These are phyloP conservation scores for Lycia hirtaria DNA, from an alignment of 2,888 invertebrate species.

Conservation along the genomic window DNA sequence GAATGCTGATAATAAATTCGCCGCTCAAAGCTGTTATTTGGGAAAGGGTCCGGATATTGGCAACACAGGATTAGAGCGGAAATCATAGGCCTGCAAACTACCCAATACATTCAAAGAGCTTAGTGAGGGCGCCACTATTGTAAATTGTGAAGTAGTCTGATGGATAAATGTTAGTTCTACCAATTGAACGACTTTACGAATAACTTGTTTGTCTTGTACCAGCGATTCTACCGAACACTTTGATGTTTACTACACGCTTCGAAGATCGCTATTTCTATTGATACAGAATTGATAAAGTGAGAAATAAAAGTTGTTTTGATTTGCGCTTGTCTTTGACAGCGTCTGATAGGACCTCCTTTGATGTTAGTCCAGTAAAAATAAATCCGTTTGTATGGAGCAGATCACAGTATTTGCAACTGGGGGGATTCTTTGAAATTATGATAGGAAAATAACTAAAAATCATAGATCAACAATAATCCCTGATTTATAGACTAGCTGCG, in stretches of 20 bases:
- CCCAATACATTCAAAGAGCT: neutral
- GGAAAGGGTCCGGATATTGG: constrained; percentile 12
- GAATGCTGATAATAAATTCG: constrained; percentile 8
- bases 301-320: constrained; percentile 26
- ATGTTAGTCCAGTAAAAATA: too few species aligned
- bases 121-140: neutral
- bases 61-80: constrained; percentile 9
- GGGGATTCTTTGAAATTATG: too few species aligned
- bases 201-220: neutral
- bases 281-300: constrained; percentile 17
- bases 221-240: constrained; percentile 8
- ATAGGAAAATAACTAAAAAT: neutral
- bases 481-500: too few species aligned
- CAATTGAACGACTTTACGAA: neutral
- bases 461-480: neutral
- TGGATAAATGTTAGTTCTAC: neutral
- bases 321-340: constrained; percentile 12
- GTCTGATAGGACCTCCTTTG: constrained; percentile 18
- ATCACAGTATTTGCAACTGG: too few species aligned
- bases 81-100: constrained; percentile 5
- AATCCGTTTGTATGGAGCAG: too few species aligned
- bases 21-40: constrained; percentile 13
- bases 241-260: constrained; percentile 16
- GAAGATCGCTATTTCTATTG: constrained; percentile 17
- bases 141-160: neutral